phyloP scores from a whole-genome alignment of 35 echinoderm and acorn worm genomes.

The Apostichopus japonicus region DNA sequence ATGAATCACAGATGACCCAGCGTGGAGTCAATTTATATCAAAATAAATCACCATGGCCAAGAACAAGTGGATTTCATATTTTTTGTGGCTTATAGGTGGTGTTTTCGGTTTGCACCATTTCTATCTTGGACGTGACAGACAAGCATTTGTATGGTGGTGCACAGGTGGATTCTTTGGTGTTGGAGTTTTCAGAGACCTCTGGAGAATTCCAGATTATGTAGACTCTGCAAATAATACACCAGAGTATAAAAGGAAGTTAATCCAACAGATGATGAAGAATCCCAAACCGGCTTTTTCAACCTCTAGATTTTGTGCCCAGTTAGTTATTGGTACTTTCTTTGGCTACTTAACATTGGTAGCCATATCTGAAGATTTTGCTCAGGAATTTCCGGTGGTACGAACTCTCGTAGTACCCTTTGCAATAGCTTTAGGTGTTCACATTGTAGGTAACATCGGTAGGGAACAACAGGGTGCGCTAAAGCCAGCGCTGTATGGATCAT shows the following conservation, averaged over 20 bases:
- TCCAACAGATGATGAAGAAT: constrained; percentile 47
- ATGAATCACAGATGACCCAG: no score
- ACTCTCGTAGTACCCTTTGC: constrained; percentile 65
- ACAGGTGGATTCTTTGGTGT: constrained; percentile 81
- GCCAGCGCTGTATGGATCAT: constrained; percentile 58
- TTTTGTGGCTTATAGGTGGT: constrained; percentile 81
- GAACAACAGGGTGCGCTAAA: constrained; percentile 65
- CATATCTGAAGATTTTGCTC: constrained; percentile 68
- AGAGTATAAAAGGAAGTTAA: constrained; percentile 62
- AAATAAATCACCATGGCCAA: constrained; percentile 47
- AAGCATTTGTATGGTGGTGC: constrained; percentile 95
- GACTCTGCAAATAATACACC: constrained; percentile 67
- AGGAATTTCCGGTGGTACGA: constrained; percentile 34
- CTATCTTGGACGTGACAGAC: constrained; percentile 88
- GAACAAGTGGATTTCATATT: constrained; percentile 65
- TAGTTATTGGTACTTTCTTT: constrained; percentile 65
- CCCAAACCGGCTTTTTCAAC: constrained; percentile 65
- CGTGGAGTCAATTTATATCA: background rate
- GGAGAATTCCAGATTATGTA: constrained; percentile 74
- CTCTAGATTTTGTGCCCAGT: constrained; percentile 64
- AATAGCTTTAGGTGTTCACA: constrained; percentile 78
- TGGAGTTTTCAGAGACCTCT: constrained; percentile 81
- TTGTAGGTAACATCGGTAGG: constrained; percentile 81
- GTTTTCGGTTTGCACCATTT: constrained; percentile 89
- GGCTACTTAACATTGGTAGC: constrained; percentile 63